A percentile compares a stretch with the other conserved stretches of the same genome.
Conservation (phyloP, 92 coral and sea anemone genomes). For the Palythoa caribaeorum region DNA sequence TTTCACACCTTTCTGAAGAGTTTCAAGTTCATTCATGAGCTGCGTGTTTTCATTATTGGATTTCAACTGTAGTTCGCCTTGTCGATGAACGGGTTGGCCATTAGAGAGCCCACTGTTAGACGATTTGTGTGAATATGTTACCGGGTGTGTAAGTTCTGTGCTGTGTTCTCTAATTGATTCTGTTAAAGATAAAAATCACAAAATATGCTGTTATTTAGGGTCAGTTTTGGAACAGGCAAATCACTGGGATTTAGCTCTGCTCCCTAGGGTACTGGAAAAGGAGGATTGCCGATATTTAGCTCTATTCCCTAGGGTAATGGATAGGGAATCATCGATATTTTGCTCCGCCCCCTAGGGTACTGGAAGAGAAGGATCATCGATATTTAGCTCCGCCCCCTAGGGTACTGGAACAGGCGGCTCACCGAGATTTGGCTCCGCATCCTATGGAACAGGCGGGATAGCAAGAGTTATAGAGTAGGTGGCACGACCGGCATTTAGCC, state of each 20-base stretch:
- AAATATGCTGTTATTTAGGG: neutral
- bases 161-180: constrained; percentile 22
- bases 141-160: neutral
- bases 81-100: constrained; percentile 52
- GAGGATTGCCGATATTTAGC: no score
- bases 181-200: neutral
- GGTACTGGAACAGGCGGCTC: no score
- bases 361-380: no score
- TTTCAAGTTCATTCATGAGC: constrained; percentile 60
- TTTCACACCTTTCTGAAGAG: constrained; percentile 70
- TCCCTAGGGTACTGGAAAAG: no score
- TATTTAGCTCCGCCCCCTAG: no score
- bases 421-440: no score
- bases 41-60: constrained; percentile 60
- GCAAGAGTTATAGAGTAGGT: no score
- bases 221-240: neutral
- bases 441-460: no score
- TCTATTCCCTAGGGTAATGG: no score
- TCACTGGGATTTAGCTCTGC: neutral
- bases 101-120: constrained; percentile 48
- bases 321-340: no score
- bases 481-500: no score
- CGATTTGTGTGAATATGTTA: constrained; percentile 1
- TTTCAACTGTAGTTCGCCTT: constrained; percentile 43
- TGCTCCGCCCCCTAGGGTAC: no score